Evolutionary conservation across 37 sponge, comb jelly and placozoan species (phyloP).

Genomic region (Eunapius fragilis): DNA sequence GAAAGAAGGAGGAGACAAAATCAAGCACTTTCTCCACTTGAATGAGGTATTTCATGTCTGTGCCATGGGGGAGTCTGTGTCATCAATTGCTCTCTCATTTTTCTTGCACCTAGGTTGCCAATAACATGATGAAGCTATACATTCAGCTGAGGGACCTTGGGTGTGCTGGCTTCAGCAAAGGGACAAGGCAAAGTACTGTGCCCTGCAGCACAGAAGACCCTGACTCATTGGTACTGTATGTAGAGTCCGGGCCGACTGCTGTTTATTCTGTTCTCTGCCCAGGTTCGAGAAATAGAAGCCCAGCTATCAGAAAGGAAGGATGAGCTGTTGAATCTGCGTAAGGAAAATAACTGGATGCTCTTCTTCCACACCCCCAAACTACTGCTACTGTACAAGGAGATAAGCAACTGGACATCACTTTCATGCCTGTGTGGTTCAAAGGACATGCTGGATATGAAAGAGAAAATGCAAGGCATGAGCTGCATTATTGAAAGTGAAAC

Average conservation of each 20-base stretch:
- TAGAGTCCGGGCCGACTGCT: neutral
- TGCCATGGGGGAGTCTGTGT: neutral
- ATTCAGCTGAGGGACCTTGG: constrained; percentile 59
- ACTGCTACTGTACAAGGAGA: constrained; percentile 25
- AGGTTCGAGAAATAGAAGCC: constrained; percentile 31
- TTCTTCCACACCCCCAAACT: constrained; percentile 73
- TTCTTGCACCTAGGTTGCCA: constrained; percentile 37
- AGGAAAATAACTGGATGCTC: constrained; percentile 54
- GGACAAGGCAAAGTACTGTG: neutral
- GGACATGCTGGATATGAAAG: neutral
- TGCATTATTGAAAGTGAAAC: neutral
- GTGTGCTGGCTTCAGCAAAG: constrained; percentile 35
- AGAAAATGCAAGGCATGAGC: neutral
- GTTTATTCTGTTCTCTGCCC: neutral
- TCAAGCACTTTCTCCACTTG: constrained; percentile 55
- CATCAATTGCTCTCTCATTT: neutral
- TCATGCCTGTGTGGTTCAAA: neutral
- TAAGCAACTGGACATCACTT: neutral
- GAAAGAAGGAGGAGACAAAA: constrained; percentile 51
- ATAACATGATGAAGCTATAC: constrained; percentile 58
- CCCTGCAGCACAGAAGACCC: neutral
- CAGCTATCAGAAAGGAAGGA: constrained; percentile 49
- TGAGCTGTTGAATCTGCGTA: constrained; percentile 27
- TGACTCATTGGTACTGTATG: neutral
- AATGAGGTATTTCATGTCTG: constrained; percentile 18